Conservation (phyloP, 2,888 invertebrate genomes). For the Uloborus plumipes region DNA sequence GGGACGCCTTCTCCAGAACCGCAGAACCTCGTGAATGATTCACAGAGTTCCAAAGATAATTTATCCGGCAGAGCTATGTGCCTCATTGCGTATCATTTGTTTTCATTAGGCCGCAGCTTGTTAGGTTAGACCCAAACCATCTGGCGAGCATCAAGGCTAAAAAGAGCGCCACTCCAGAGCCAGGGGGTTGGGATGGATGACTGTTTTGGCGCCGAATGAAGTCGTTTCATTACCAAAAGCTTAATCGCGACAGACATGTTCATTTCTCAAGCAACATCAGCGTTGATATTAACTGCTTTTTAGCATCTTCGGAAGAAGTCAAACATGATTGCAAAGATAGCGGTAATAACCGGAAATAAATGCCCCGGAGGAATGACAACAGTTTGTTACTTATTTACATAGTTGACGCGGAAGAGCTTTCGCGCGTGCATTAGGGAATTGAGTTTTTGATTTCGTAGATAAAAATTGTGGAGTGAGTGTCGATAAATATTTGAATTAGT, state of each 20-base stretch:
- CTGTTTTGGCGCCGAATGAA: slow-evolving; percentile 50
- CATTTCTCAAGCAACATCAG: slow-evolving; percentile 40
- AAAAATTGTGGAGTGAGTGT: too few species aligned
- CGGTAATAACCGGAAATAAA: too few species aligned
- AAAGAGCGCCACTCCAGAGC: not conserved
- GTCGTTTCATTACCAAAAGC: slow-evolving; percentile 46
- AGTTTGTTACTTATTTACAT: too few species aligned
- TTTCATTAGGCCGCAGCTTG: slow-evolving; percentile 54
- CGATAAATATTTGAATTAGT: too few species aligned
- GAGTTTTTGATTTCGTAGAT: too few species aligned
- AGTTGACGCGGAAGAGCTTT: too few species aligned
- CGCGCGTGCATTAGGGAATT: too few species aligned
- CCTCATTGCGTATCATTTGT: slow-evolving; percentile 26
- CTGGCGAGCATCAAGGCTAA: slow-evolving; percentile 18
- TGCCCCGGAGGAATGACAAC: too few species aligned
- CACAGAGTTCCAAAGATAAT: slow-evolving; percentile 20
- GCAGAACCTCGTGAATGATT: too few species aligned
- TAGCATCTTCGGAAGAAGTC: too few species aligned
- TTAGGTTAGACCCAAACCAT: slow-evolving; percentile 48
- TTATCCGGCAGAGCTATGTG: slow-evolving; percentile 5
- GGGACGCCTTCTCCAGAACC: too few species aligned
- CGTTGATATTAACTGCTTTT: slow-evolving; percentile 1
- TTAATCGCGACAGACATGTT: slow-evolving; percentile 33
- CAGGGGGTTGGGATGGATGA: slow-evolving; percentile 22
- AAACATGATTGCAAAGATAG: too few species aligned